phyloP scores from a whole-genome alignment of 92 coral and sea anemone genomes.

The Pocillopora grandis region DNA sequence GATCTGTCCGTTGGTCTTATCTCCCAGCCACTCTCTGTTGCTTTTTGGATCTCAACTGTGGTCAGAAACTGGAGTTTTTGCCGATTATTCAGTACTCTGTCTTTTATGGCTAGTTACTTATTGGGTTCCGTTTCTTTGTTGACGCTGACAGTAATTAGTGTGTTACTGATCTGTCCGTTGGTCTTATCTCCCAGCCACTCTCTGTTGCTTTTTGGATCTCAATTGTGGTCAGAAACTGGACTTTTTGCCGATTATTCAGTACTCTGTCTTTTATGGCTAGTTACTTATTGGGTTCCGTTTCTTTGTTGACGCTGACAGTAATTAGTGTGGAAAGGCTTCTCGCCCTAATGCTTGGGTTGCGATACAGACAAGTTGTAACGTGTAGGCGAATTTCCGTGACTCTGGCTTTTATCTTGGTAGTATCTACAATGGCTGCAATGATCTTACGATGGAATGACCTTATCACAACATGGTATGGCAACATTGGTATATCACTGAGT shows the following conservation, averaged over 20 bases:
- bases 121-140: too few species aligned
- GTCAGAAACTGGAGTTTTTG: too few species aligned
- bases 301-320: background rate
- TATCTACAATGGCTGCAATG: background rate
- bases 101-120: too few species aligned
- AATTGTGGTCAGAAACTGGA: background rate
- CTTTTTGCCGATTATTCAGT: background rate
- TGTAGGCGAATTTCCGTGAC: background rate
- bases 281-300: background rate
- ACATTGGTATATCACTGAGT: background rate
- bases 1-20: slow-evolving; percentile 2
- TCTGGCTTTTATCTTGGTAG: background rate
- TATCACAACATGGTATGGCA: background rate
- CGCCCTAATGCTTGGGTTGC: background rate
- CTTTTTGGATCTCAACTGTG: too few species aligned
- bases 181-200: background rate
- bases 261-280: background rate
- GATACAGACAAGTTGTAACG: background rate
- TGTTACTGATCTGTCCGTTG: too few species aligned
- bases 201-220: background rate
- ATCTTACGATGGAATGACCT: background rate
- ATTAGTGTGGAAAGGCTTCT: background rate
- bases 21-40: too few species aligned
- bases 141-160: too few species aligned
- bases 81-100: too few species aligned